Percentiles rank a stretch among this genome's conserved stretches.
Conservation (phyloP, 2,797 vertebrate genomes). For the Podarcis siculus region DNA sequence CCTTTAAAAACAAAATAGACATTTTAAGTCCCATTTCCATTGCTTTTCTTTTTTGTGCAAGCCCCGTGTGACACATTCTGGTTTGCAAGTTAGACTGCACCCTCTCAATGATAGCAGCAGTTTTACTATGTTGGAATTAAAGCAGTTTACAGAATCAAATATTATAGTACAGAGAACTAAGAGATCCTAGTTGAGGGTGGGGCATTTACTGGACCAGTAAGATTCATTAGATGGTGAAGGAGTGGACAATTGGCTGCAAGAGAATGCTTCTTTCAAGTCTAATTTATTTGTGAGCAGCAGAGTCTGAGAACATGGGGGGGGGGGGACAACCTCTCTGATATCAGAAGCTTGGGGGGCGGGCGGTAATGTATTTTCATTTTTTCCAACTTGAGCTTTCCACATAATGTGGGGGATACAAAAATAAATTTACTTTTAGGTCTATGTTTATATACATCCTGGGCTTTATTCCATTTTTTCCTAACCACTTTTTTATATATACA, state of each 20-base stretch:
- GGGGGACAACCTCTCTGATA: no score
- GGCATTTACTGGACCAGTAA: background rate
- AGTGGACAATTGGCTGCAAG: no score
- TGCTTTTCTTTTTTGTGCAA: background rate
- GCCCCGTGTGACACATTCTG: background rate
- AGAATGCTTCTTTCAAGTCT: no score
- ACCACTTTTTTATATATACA: conserved; percentile 61
- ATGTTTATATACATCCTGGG: conserved; percentile 4
- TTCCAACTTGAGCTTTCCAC: background rate
- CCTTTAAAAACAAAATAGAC: background rate
- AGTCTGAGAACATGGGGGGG: no score
- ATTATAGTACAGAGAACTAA: background rate
- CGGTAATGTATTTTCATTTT: background rate
- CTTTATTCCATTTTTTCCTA: conserved; percentile 51
- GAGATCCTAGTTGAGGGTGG: background rate
- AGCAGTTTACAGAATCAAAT: background rate
- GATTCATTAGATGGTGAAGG: background rate
- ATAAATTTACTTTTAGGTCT: background rate
- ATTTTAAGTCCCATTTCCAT: background rate
- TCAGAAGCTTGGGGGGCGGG: no score
- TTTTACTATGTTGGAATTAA: background rate
- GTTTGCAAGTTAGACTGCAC: background rate
- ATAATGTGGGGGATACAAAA: background rate
- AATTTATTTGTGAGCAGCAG: no score
- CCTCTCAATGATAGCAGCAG: background rate